phyloP scores from a whole-genome alignment of 1,140 invertebrate species.

The Drosophila lacertosa region DNA sequence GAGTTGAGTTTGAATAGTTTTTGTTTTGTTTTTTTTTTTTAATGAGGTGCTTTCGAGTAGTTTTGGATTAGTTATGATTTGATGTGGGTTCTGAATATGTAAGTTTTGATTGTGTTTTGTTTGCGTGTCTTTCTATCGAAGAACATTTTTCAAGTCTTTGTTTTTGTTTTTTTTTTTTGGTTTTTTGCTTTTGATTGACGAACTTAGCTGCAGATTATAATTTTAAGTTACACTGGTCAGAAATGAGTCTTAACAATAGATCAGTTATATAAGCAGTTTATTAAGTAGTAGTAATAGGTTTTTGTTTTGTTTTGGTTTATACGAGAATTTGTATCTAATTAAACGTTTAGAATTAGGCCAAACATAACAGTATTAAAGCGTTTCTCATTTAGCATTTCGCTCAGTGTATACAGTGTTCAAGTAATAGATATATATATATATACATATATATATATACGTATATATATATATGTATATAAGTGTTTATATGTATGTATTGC shows the following conservation, averaged over 20 bases:
- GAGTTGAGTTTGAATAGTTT: conserved; percentile 6
- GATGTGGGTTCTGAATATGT: conserved; percentile 21
- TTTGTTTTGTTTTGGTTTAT: conserved; percentile 24
- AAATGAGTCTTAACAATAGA: not conserved
- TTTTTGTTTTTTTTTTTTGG: not conserved
- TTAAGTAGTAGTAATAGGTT: conserved; percentile 28
- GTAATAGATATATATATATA: conserved; percentile 58
- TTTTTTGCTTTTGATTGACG: conserved; percentile 9
- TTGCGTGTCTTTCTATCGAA: conserved; percentile 36
- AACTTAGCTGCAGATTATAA: conserved; percentile 22
- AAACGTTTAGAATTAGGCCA: conserved; percentile 73
- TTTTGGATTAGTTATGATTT: conserved; percentile 1
- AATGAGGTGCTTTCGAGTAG: conserved; percentile 1
- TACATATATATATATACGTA: conserved; percentile 28
- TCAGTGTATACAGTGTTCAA: conserved; percentile 73
- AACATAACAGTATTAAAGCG: conserved; percentile 82
- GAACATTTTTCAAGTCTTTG: conserved; percentile 47
- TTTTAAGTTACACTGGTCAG: conserved; percentile 13
- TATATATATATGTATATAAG: conserved; percentile 34
- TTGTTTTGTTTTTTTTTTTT: not conserved
- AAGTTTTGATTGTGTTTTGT: conserved; percentile 36
- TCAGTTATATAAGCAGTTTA: conserved; percentile 2
- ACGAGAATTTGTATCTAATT: conserved; percentile 67
- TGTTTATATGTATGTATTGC: conserved; percentile 31
- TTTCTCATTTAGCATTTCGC: conserved; percentile 71